Base-by-base conservation (phyloP, 2,113 vertebrate genomes). In the Pseudorasbora parva region DNA sequence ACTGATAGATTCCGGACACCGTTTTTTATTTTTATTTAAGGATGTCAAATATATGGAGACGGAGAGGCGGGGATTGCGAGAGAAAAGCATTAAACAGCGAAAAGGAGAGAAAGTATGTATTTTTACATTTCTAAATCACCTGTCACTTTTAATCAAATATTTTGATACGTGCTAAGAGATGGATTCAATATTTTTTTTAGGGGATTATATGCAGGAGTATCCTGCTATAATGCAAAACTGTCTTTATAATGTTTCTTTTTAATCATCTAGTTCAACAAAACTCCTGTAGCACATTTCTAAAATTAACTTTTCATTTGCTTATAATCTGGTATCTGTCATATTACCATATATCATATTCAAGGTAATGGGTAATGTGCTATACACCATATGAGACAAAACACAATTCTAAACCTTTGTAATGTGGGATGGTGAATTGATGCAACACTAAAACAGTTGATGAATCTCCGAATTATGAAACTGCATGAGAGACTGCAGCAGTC, bases 271-370 rank as follows among this genome's bases (percentile, higher is more conserved):
- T 41, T 8, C 76, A 60, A 43, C 3, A 60, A 45, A 60, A 17
- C 7, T 14, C 27, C 15, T 43, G n/a, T 10, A 60, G 54, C 21
- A 41, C n/a, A 78, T 78, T 60, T 45, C 37, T 27, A 8, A 43
- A 78, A 78, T 72, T 47, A 72, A 47, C 69, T 47, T 78, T 25
- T 27, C n/a, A 78, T 78, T 78, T 60, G 37, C 74, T 77, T 21
- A n/a, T 77, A 41, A 77, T 41, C 51, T 41, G 30, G 51, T 57
- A 23, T 77, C 56, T 60, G 56, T 78, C 37, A 78, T 45, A 78
- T 78, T 78, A 78, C 56, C 33, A 62, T 78, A 23, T 14, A 78
- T 78, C n/a, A 62, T 19, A 60, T 78, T 45, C 76, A 45, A 62
- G 76, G 56, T 78, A 78, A 62, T 78, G 76, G 51, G 54, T 41